A percentile compares a stretch with the other conserved stretches of the same genome.
Conservation (phyloP, 2,113 vertebrate genomes). For the Thinocorus orbignyianus region DNA sequence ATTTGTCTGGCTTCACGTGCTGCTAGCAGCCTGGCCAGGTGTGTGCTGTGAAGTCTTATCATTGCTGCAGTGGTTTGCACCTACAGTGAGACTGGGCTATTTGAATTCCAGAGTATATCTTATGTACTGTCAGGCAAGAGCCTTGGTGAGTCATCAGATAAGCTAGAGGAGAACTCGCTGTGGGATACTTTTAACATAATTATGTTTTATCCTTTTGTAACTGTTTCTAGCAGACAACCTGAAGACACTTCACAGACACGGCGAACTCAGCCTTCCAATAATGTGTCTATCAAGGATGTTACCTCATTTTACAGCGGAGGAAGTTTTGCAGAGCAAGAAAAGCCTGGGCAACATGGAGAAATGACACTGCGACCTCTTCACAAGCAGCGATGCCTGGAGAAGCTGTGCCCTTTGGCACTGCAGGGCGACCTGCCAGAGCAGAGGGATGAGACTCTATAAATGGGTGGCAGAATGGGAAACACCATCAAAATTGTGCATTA, state of each 20-base stretch:
- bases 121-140: not conserved
- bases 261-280: not conserved
- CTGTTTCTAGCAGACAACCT: not conserved
- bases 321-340: not conserved
- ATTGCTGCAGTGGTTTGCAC: not conserved
- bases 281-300: not conserved
- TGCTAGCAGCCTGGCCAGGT: not conserved
- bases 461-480: not conserved
- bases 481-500: not conserved
- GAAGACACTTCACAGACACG: not conserved
- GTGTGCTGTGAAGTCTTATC: not conserved
- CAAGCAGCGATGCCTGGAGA: not conserved
- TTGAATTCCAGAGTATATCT: not conserved
- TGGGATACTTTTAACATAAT: not conserved
- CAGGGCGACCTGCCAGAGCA: not conserved
- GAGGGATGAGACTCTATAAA: not conserved
- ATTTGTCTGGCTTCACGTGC: not conserved
- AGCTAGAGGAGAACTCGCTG: not conserved
- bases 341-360: not conserved
- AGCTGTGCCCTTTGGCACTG: not conserved
- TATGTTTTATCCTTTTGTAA: not conserved
- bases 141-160: not conserved
- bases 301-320: not conserved
- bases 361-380: not conserved
- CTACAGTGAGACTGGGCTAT: not conserved